Percentiles rank a stretch among this genome's conserved stretches.
These are phyloP conservation scores for Drosophila busckii DNA, from an alignment of 1,140 invertebrate species.

Conservation along the genomic window DNA sequence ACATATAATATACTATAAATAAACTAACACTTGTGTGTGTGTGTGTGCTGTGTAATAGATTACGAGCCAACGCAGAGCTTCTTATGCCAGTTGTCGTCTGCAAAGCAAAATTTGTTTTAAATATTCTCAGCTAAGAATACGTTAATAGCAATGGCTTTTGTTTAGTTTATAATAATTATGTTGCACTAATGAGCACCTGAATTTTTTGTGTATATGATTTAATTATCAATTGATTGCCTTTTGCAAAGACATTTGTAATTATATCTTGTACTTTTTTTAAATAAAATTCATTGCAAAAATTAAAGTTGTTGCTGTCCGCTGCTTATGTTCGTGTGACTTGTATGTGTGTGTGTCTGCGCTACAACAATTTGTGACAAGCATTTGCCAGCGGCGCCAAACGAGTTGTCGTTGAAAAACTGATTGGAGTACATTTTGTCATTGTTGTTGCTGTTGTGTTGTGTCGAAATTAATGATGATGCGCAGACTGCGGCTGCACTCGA, in stretches of 20 bases:
- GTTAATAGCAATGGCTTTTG: not conserved
- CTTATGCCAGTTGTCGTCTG: conserved; percentile 29
- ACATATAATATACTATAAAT: not conserved
- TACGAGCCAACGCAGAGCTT: too few species aligned
- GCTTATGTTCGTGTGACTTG: conserved; percentile 12
- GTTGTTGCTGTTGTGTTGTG: conserved; percentile 1
- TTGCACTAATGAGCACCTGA: too few species aligned
- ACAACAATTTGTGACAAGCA: conserved; percentile 31
- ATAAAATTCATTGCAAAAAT: too few species aligned
- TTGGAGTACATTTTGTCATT: conserved; percentile 26
- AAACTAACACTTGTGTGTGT: not conserved
- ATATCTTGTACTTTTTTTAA: too few species aligned
- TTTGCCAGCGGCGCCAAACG: conserved; percentile 21
- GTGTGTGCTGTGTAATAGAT: not conserved
- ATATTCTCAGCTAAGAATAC: too few species aligned
- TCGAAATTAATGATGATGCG: conserved; percentile 33
- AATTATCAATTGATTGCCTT: too few species aligned
- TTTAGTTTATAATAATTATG: not conserved
- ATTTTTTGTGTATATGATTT: too few species aligned
- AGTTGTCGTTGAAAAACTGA: conserved; percentile 24
- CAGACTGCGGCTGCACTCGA: conserved; percentile 9
- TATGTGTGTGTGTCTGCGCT: too few species aligned
- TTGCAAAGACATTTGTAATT: too few species aligned
- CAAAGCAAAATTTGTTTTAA: conserved; percentile 51
- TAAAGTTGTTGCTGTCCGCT: not conserved